phyloP scores from a whole-genome alignment of 2,888 invertebrate species.

The Conistra vaccinii region DNA sequence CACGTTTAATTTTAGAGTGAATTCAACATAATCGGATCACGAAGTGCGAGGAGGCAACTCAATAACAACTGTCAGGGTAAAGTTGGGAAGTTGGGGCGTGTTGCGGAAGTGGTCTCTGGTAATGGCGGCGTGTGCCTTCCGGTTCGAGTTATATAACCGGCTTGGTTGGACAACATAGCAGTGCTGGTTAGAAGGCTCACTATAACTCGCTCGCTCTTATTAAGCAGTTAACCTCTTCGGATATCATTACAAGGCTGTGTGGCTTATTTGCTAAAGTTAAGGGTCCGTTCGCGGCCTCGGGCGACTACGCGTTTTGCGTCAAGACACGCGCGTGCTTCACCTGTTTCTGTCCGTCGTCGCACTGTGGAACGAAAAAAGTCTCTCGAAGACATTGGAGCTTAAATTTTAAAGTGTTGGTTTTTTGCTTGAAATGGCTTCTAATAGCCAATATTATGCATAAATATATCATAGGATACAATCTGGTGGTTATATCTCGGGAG shows the following conservation, averaged over 20 bases:
- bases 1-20: constrained; percentile 62
- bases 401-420: too few species aligned
- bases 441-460: too few species aligned
- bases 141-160: constrained; percentile 52
- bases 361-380: too few species aligned
- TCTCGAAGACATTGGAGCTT: too few species aligned
- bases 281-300: not conserved
- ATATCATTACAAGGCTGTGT: not conserved
- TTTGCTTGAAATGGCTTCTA: too few species aligned
- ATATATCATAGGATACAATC: too few species aligned
- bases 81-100: constrained; percentile 66
- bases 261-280: not conserved
- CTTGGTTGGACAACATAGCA: not conserved
- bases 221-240: not conserved
- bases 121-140: constrained; percentile 66
- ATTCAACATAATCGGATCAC: constrained; percentile 66
- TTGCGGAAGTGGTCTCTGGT: constrained; percentile 67
- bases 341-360: too few species aligned
- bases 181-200: constrained; percentile 13
- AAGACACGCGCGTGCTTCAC: not conserved
- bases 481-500: too few species aligned
- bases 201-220: too few species aligned
- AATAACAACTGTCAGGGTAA: constrained; percentile 65
- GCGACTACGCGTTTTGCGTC: not conserved
- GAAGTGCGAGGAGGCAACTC: constrained; percentile 57